Percentiles rank a stretch among this genome's conserved stretches.
phyloP scores from a whole-genome alignment of 2,797 vertebrate genomes.

The Acanthurus tractus region DNA sequence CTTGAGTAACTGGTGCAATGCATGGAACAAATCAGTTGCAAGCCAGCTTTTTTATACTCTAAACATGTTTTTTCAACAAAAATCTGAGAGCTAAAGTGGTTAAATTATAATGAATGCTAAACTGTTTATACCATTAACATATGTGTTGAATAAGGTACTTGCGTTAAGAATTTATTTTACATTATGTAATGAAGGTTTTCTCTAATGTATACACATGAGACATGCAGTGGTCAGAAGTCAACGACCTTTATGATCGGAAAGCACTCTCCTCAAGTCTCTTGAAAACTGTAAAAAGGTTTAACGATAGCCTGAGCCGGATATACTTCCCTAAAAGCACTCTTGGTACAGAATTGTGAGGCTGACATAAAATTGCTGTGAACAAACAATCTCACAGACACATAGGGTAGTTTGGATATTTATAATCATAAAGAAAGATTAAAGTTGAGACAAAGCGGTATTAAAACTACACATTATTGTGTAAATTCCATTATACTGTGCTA shows the following conservation, averaged over 20 bases:
- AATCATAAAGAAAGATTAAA: background rate
- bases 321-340: constrained; percentile 43
- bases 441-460: background rate
- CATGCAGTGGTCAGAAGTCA: constrained; percentile 21
- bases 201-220: constrained; percentile 11
- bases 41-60: background rate
- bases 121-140: background rate
- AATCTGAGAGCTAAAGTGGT: background rate
- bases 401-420: background rate
- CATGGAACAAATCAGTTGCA: background rate
- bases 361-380: background rate
- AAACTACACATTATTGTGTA: background rate
- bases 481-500: constrained; percentile 14
- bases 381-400: background rate
- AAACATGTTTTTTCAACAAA: background rate
- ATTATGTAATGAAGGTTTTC: background rate
- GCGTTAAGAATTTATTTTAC: background rate
- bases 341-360: constrained; percentile 1
- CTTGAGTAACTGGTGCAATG: background rate
- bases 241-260: constrained; percentile 24
- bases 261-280: constrained; percentile 24
- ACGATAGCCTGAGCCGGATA: constrained; percentile 38
- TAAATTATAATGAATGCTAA: background rate
- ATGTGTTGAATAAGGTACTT: background rate
- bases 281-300: constrained; percentile 43